phyloP scores from a whole-genome alignment of 2,113 vertebrate genomes.

The Abramis brama region DNA sequence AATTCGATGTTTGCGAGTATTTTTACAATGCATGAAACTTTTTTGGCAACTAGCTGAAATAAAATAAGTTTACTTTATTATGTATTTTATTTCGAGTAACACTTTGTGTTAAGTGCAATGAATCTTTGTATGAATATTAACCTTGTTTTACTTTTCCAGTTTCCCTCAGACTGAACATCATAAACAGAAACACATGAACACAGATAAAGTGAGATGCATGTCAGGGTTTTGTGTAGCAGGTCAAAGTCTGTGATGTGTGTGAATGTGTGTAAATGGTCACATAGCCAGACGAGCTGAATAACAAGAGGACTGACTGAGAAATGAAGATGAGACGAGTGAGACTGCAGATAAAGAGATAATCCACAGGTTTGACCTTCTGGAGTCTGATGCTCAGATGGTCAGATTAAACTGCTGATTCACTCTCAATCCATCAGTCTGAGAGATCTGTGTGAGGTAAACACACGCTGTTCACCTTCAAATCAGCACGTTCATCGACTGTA shows the following conservation, averaged over 20 bases:
- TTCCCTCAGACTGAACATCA: neutral
- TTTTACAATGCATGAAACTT: neutral
- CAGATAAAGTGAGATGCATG: neutral
- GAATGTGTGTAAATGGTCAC: too few relatives aligned
- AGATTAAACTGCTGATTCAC: neutral
- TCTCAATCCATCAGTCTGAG: neutral
- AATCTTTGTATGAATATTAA: neutral
- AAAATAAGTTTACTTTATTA: neutral
- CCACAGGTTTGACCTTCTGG: slow-evolving; percentile 66
- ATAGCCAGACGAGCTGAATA: slow-evolving; percentile 44
- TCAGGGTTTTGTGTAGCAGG: too few relatives aligned
- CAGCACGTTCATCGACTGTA: neutral
- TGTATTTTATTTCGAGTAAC: neutral
- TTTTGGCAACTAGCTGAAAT: neutral
- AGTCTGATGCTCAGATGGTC: slow-evolving; percentile 48
- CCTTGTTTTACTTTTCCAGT: neutral
- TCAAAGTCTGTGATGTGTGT: too few relatives aligned
- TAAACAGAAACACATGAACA: neutral
- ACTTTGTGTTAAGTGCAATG: neutral
- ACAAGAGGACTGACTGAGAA: slow-evolving; percentile 52
- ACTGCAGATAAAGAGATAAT: slow-evolving; percentile 58
- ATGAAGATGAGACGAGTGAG: slow-evolving; percentile 57
- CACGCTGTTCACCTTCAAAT: neutral
- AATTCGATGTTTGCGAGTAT: neutral
- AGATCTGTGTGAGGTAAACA: neutral